phyloP scores from a whole-genome alignment of 1,140 invertebrate genomes.

The Drosophila melanogaster region Release_6_plus_ISO1_MT NT_037436.4:14799501-14800000 shows the following conservation, averaged over 20 bases:
- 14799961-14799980: conserved; percentile 61
- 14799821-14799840: conserved; percentile 53
- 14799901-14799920: conserved; percentile 47
- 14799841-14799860: conserved; percentile 24
- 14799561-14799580: conserved; percentile 66
- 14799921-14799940: conserved; percentile 44
- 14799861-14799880: conserved; percentile 35
- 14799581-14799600: conserved; percentile 73
- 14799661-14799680: too few relatives aligned
- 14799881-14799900: conserved; percentile 24
- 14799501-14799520: conserved; percentile 76
- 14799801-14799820: conserved; percentile 45
- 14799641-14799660: not conserved
- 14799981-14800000: conserved; percentile 73
- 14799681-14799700: conserved; percentile 8
- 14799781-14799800: conserved; percentile 19
- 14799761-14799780: conserved; percentile 52
- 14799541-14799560: conserved; percentile 73
- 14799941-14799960: conserved; percentile 50
- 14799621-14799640: conserved; percentile 54
- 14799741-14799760: conserved; percentile 52
- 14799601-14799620: conserved; percentile 66
- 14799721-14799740: conserved; percentile 46
- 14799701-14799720: conserved; percentile 35
- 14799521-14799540: conserved; percentile 66